Evolutionary conservation across 2,888 invertebrate species (phyloP).

Genomic region (Nomada ferruginata): DNA sequence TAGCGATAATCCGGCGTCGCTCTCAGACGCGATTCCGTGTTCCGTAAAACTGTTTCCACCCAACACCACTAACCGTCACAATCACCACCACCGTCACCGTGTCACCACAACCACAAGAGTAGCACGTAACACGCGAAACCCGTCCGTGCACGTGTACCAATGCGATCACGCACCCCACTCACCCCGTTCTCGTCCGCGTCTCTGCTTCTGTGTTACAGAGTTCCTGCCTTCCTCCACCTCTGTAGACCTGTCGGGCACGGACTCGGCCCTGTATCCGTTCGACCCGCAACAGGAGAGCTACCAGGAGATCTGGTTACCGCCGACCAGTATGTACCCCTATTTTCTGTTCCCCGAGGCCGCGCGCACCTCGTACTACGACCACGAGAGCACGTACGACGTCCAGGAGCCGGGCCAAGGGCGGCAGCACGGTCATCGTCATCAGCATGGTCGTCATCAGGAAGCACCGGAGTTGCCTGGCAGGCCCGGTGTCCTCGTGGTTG

Average conservation of each 20-base stretch:
- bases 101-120: conserved; percentile 23
- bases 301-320: conserved; percentile 86
- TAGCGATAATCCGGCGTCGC: neutral
- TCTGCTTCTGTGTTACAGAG: conserved; percentile 86
- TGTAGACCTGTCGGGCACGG: conserved; percentile 86
- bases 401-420: conserved; percentile 69
- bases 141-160: conserved; percentile 65
- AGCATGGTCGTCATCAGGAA: conserved; percentile 71
- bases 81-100: conserved; percentile 12
- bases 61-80: neutral
- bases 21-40: neutral
- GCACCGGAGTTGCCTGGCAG: conserved; percentile 77
- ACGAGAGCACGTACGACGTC: conserved; percentile 74
- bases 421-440: conserved; percentile 70
- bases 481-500: conserved; percentile 75
- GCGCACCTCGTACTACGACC: conserved; percentile 79
- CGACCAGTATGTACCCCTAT: conserved; percentile 86
- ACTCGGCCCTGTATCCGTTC: conserved; percentile 86
- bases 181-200: conserved; percentile 80
- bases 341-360: conserved; percentile 87
- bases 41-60: conserved; percentile 20
- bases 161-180: conserved; percentile 74
- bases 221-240: conserved; percentile 85
- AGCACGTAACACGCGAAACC: conserved; percentile 60
- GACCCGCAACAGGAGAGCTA: conserved; percentile 86